phyloP scores from a whole-genome alignment of 2,888 invertebrate genomes.

The Papilio demoleus region DNA sequence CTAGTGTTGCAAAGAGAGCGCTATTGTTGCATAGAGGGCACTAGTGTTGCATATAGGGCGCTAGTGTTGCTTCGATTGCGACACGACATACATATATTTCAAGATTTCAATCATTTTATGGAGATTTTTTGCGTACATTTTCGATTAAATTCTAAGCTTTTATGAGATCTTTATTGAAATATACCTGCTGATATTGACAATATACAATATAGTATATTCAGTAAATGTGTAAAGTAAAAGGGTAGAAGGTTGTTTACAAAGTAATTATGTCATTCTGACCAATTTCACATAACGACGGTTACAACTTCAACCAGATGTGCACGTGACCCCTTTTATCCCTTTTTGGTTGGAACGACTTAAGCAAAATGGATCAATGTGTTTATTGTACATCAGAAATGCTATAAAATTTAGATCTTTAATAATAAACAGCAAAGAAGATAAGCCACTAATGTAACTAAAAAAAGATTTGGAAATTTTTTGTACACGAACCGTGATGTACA shows the following conservation, averaged over 20 bases:
- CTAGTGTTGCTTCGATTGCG: too few species aligned
- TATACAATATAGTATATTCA: background rate
- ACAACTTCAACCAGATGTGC: conserved; percentile 27
- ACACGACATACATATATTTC: too few species aligned
- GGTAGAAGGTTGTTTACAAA: conserved; percentile 19
- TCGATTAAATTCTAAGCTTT: too few species aligned
- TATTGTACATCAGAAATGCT: conserved; percentile 9
- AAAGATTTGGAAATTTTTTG: too few species aligned
- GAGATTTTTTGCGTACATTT: too few species aligned
- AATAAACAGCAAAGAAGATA: background rate
- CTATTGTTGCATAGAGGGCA: too few species aligned
- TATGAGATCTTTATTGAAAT: too few species aligned
- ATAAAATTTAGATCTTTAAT: conserved; percentile 12
- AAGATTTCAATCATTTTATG: too few species aligned
- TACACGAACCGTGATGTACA: too few species aligned
- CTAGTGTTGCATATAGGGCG: too few species aligned
- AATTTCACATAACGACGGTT: conserved; percentile 24
- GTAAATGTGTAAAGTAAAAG: background rate
- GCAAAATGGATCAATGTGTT: conserved; percentile 26
- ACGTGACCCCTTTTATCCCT: conserved; percentile 32
- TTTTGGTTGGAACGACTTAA: conserved; percentile 23
- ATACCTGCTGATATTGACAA: too few species aligned
- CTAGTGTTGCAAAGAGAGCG: too few species aligned
- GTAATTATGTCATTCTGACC: conserved; percentile 29
- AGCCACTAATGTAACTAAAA: background rate